phyloP scores from a whole-genome alignment of 2,797 vertebrate species.

The Buphagus erythrorhynchus region DNA sequence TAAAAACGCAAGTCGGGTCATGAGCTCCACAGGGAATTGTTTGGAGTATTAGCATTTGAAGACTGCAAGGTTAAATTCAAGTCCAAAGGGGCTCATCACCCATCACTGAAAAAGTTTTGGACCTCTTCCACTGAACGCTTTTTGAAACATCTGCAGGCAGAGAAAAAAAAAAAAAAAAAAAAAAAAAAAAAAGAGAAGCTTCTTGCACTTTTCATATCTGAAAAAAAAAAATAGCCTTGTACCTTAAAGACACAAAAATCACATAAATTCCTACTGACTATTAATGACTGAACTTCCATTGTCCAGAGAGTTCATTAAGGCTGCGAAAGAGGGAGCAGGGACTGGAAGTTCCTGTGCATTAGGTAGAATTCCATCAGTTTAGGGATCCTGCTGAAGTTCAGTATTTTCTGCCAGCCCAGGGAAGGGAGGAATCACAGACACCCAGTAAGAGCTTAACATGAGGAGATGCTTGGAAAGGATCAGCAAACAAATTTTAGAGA shows the following conservation, averaged over 20 bases:
- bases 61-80: constrained; percentile 9
- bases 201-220: background rate
- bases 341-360: background rate
- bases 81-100: constrained; percentile 10
- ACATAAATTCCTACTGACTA: background rate
- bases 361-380: background rate
- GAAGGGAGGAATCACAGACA: background rate
- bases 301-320: background rate
- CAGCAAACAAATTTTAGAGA: background rate
- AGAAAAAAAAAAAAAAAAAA: background rate
- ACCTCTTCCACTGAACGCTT: background rate
- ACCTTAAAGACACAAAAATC: background rate
- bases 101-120: background rate
- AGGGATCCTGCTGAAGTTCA: background rate
- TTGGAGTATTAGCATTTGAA: background rate
- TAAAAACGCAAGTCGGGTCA: background rate
- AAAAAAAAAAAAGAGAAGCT: background rate
- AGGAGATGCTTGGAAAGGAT: constrained; percentile 11
- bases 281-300: background rate
- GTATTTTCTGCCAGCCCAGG: background rate
- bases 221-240: background rate
- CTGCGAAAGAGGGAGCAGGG: background rate
- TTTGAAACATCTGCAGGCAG: constrained; percentile 23
- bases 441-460: too few relatives aligned
- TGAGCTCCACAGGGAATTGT: background rate